These are phyloP conservation scores for Hyphantria cunea DNA, from an alignment of 1,140 invertebrate species.

Conservation along the genomic window DNA sequence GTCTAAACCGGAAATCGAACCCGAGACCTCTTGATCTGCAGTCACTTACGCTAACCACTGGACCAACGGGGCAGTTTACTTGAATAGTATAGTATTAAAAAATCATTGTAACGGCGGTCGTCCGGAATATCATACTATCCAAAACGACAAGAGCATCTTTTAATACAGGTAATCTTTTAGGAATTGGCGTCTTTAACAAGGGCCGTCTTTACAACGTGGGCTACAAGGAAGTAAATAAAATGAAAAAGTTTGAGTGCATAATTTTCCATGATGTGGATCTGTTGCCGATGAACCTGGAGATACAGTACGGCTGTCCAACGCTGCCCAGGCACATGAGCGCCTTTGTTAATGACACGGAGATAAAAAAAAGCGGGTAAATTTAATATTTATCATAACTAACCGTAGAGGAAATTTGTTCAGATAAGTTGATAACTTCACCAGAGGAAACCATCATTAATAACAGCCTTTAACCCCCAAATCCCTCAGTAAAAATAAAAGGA, in stretches of 20 bases:
- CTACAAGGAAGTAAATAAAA: conserved; percentile 91
- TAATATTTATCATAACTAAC: conserved; percentile 4
- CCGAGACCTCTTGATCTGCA: no score
- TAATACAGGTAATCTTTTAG: conserved; percentile 23
- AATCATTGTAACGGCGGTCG: no score
- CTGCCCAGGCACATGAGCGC: conserved; percentile 96
- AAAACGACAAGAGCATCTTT: background rate
- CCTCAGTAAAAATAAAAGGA: no score
- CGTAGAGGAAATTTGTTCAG: no score
- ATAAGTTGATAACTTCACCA: no score
- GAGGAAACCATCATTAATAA: no score
- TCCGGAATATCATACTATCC: no score
- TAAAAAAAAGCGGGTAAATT: background rate
- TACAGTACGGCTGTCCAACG: conserved; percentile 93
- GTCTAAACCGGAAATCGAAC: no score
- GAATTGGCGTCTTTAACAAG: conserved; percentile 87
- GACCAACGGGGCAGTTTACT: no score
- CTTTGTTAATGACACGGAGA: conserved; percentile 89
- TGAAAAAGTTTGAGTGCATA: conserved; percentile 91
- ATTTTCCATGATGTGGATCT: conserved; percentile 97
- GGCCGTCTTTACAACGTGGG: conserved; percentile 96
- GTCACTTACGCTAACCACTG: no score
- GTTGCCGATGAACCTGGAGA: conserved; percentile 93
- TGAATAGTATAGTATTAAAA: no score
- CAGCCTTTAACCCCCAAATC: no score